These are phyloP conservation scores for Gopherus flavomarginatus DNA, from an alignment of 2,113 vertebrate genomes.

Conservation along the genomic window DNA sequence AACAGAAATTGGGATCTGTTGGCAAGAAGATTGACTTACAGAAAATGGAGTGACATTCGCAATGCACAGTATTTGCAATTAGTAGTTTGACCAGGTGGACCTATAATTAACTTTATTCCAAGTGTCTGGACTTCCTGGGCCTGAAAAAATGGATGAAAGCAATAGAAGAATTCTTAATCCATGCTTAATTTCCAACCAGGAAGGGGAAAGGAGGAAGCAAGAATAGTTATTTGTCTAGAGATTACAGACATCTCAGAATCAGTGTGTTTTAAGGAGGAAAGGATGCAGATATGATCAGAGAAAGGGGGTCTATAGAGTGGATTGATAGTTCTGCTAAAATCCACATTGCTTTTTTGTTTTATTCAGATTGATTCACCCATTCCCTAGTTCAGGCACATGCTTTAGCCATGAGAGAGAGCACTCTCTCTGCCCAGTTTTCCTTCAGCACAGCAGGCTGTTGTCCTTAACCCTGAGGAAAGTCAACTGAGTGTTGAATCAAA, in stretches of 20 bases:
- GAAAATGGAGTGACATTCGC: background rate
- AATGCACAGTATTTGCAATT: background rate
- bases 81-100: background rate
- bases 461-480: background rate
- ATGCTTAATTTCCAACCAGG: background rate
- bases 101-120: background rate
- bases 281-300: background rate
- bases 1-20: background rate
- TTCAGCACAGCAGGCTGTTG: background rate
- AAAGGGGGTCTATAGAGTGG: background rate
- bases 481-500: background rate
- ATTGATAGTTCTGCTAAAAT: background rate
- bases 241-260: background rate
- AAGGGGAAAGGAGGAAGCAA: background rate
- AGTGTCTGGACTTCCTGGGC: background rate
- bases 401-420: background rate
- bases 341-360: background rate
- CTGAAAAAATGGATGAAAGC: background rate
- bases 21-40: background rate
- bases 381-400: accelerated
- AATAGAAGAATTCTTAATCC: background rate
- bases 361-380: background rate
- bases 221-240: background rate
- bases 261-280: background rate
- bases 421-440: background rate